A percentile compares a stretch with the other conserved stretches of the same genome.
Evolutionary conservation across 2,888 invertebrate genomes (phyloP).

Genomic region (Plagodis dolabraria): DNA sequence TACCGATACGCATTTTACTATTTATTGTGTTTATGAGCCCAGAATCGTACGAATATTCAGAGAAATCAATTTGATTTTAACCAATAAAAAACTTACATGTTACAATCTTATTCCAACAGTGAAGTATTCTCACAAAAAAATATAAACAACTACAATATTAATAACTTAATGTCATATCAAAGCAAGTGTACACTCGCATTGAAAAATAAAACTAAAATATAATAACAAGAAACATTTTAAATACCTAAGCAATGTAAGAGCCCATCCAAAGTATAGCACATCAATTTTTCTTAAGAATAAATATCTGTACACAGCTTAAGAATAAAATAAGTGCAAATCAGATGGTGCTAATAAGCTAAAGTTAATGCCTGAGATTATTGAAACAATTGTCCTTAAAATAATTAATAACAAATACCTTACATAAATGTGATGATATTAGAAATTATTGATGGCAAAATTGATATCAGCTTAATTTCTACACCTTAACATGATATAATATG

Average conservation of each 20-base stretch:
- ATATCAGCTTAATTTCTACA: slow-evolving; percentile 27
- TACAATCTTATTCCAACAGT: slow-evolving; percentile 55
- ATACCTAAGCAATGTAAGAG: slow-evolving; percentile 51
- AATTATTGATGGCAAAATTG: slow-evolving; percentile 39
- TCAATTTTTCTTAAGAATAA: slow-evolving; percentile 69
- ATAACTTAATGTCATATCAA: slow-evolving; percentile 61
- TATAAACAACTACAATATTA: slow-evolving; percentile 70
- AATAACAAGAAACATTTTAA: slow-evolving; percentile 62
- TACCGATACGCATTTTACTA: slow-evolving; percentile 5
- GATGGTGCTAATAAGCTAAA: slow-evolving; percentile 38
- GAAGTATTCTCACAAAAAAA: slow-evolving; percentile 70
- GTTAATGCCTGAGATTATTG: slow-evolving; percentile 9
- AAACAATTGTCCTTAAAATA: slow-evolving; percentile 21
- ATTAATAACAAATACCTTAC: slow-evolving; percentile 24
- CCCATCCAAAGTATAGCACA: slow-evolving; percentile 60
- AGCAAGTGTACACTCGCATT: slow-evolving; percentile 26
- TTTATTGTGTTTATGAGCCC: slow-evolving; percentile 7
- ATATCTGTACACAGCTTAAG: slow-evolving; percentile 76
- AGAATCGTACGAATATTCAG: neutral
- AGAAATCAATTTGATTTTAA: neutral
- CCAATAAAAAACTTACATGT: slow-evolving; percentile 38
- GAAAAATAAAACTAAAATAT: slow-evolving; percentile 30
- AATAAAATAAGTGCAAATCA: slow-evolving; percentile 45
- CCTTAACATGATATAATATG: slow-evolving; percentile 2
- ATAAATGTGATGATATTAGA: slow-evolving; percentile 32